phyloP scores from a whole-genome alignment of 2,888 invertebrate genomes.

The Parelbella ahira region DNA sequence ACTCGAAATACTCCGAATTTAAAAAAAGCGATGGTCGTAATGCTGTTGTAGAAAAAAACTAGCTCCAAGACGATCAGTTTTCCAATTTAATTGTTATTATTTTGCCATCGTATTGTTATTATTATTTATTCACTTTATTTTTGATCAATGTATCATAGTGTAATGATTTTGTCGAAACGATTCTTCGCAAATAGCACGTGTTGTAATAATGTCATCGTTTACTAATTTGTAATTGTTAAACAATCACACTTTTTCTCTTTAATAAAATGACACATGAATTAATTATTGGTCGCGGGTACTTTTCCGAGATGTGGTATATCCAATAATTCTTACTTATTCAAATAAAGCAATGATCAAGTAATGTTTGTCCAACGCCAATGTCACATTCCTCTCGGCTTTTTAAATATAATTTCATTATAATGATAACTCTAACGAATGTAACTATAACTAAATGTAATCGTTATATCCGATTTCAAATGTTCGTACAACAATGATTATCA shows the following conservation, averaged over 20 bases:
- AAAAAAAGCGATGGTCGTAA: slow-evolving; percentile 33
- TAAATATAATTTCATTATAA: no score
- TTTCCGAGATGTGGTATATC: no score
- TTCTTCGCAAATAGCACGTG: slow-evolving; percentile 20
- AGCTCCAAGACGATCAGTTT: slow-evolving; percentile 56
- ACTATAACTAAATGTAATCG: no score
- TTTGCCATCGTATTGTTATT: slow-evolving; percentile 48
- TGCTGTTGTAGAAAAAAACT: slow-evolving; percentile 78
- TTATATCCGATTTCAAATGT: no score
- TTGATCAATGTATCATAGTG: slow-evolving; percentile 55
- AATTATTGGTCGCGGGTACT: slow-evolving; percentile 64
- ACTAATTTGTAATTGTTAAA: slow-evolving; percentile 48
- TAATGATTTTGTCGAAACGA: slow-evolving; percentile 16
- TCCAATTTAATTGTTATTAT: slow-evolving; percentile 36
- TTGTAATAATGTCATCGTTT: slow-evolving; percentile 30
- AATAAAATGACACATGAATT: slow-evolving; percentile 46
- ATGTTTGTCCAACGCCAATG: slow-evolving; percentile 51
- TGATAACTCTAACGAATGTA: no score
- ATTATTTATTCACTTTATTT: slow-evolving; percentile 47
- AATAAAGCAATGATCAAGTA: slow-evolving; percentile 13
- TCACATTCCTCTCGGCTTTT: slow-evolving; percentile 44
- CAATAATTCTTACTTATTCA: no score
- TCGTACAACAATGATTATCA: background rate
- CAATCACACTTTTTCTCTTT: slow-evolving; percentile 43
- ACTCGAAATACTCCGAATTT: slow-evolving; percentile 1